These are phyloP conservation scores for Falco concolor DNA, from an alignment of 2,797 vertebrate genomes.

Conservation along the genomic window DNA sequence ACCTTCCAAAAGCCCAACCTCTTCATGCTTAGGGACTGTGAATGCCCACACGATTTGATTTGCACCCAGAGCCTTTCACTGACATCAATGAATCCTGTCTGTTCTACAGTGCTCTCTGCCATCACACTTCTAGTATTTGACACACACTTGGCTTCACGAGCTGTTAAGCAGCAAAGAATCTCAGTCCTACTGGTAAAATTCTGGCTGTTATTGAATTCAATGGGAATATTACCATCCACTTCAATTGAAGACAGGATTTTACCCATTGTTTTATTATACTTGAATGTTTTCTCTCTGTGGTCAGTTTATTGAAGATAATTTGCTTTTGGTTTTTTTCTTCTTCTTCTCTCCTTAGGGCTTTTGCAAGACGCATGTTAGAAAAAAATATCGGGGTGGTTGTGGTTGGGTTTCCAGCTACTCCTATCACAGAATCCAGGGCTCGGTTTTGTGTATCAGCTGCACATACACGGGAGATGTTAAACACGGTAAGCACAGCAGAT, in stretches of 20 bases:
- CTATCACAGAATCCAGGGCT: constrained; percentile 86
- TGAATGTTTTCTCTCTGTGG: background rate
- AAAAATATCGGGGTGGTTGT: constrained; percentile 89
- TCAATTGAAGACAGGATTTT: background rate
- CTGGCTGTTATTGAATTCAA: background rate
- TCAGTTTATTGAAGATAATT: background rate
- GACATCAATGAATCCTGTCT: background rate
- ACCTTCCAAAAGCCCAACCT: background rate
- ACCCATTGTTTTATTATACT: background rate
- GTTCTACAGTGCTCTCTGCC: background rate
- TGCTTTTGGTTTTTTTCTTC: background rate
- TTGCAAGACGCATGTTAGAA: constrained; percentile 83
- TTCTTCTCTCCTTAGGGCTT: constrained; percentile 76
- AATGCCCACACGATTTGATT: background rate
- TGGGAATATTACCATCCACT: background rate
- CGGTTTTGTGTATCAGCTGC: constrained; percentile 89
- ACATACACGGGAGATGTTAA: constrained; percentile 86
- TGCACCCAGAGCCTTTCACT: background rate
- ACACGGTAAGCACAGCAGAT: constrained; percentile 76
- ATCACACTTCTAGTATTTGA: background rate
- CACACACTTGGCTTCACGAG: background rate
- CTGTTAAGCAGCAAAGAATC: background rate
- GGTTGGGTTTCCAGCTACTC: constrained; percentile 91
- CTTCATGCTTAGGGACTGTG: background rate
- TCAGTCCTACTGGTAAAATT: background rate